Conservation (phyloP, 2,113 vertebrate species). For the Alaudala cheleensis region DNA sequence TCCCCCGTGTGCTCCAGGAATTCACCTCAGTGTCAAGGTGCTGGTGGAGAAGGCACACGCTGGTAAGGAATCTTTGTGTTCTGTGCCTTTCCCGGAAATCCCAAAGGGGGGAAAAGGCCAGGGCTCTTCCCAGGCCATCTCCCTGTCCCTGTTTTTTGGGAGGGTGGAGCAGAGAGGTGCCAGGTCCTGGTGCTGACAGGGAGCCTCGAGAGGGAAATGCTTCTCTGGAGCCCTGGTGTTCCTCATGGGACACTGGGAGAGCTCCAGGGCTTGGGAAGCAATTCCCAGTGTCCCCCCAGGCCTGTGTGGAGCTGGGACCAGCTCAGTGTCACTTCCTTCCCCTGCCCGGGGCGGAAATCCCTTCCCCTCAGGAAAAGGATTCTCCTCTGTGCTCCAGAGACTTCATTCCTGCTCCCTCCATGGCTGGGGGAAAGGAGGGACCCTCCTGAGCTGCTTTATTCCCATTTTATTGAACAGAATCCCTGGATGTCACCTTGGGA, state of each 20-base stretch:
- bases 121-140: accelerated
- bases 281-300: background rate
- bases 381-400: background rate
- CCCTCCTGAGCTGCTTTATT: background rate
- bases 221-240: background rate
- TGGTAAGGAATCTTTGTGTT: background rate
- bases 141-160: background rate
- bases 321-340: background rate
- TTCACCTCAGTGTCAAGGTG: accelerated
- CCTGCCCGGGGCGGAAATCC: background rate
- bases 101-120: too few species aligned
- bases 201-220: too few species aligned
- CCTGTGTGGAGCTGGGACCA: background rate
- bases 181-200: accelerated
- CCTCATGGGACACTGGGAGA: accelerated
- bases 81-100: accelerated
- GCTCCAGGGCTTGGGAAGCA: background rate
- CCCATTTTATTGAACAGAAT: accelerated
- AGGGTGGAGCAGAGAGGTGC: background rate
- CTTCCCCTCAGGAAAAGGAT: background rate
- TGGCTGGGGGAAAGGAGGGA: background rate
- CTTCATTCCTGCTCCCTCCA: background rate
- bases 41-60: accelerated
- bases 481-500: accelerated
- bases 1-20: background rate